Conservation (phyloP, 2,797 vertebrate species). For the Anguilla anguilla region DNA sequence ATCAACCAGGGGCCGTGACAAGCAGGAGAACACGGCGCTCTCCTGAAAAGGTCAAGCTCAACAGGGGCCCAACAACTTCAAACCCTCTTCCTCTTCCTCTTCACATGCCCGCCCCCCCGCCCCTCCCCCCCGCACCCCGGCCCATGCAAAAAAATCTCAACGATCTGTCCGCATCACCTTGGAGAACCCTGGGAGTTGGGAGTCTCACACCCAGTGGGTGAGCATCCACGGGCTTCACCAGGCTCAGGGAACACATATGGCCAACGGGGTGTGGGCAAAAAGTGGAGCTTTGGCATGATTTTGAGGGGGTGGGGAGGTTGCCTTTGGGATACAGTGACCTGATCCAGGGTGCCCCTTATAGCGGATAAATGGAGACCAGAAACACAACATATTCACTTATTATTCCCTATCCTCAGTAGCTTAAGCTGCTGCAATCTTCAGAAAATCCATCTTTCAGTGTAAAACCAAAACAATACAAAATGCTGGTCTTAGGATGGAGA, state of each 20-base stretch:
- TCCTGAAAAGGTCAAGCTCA: conserved; percentile 75
- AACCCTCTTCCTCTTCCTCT: conserved; percentile 49
- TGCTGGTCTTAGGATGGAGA: background rate
- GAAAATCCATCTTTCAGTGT: background rate
- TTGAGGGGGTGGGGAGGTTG: background rate
- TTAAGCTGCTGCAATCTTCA: background rate
- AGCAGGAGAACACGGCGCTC: conserved; percentile 62
- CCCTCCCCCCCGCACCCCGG: conserved; percentile 61
- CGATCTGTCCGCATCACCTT: conserved; percentile 46
- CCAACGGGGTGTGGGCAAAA: background rate
- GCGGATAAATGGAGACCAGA: background rate
- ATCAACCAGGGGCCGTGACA: conserved; percentile 72
- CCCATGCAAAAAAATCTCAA: conserved; percentile 7
- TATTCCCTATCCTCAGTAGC: too few species aligned
- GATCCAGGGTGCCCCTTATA: background rate
- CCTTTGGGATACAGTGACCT: background rate
- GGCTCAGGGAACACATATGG: background rate
- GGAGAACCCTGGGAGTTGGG: conserved; percentile 60
- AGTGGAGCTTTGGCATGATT: background rate
- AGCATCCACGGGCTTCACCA: conserved; percentile 51
- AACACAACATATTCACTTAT: background rate
- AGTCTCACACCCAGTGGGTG: conserved; percentile 46
- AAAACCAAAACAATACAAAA: background rate
- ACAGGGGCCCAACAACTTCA: conserved; percentile 71
- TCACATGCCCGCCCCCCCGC: conserved; percentile 62